Evolutionary conservation across 2,113 vertebrate genomes (phyloP).

Genomic region (Rousettus leschenaultii): DNA sequence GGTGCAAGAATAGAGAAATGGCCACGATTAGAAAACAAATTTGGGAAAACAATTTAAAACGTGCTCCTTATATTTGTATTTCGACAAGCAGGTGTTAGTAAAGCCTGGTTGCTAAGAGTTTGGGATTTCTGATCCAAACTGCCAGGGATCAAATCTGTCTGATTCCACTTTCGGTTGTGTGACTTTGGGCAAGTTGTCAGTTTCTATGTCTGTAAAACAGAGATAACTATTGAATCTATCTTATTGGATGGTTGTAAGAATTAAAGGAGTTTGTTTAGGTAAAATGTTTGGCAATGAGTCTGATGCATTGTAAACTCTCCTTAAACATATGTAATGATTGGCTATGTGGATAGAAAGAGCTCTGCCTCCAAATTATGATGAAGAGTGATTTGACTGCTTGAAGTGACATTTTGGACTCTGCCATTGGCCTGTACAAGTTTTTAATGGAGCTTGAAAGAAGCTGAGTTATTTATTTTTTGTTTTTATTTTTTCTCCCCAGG

Average conservation of each 20-base stretch:
- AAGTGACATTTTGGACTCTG: neutral
- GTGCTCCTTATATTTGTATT: neutral
- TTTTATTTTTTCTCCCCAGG: neutral
- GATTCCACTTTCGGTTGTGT: neutral
- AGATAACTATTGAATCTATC: neutral
- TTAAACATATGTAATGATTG: neutral
- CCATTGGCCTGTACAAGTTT: neutral
- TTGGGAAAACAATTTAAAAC: neutral
- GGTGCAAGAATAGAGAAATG: neutral
- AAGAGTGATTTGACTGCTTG: neutral
- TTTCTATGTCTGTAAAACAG: neutral
- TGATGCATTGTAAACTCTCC: neutral
- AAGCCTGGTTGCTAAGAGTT: neutral
- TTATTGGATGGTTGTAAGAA: neutral
- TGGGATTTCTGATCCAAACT: neutral
- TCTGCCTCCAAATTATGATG: neutral
- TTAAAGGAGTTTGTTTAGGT: neutral
- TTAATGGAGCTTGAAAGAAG: neutral
- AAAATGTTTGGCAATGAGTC: neutral
- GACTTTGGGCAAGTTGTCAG: neutral
- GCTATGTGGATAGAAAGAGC: neutral
- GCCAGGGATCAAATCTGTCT: neutral
- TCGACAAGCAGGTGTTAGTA: neutral
- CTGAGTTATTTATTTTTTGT: conserved; percentile 12
- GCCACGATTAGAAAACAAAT: neutral